phyloP scores from a whole-genome alignment of 2,797 vertebrate genomes.

The Sus cebifrons region DNA sequence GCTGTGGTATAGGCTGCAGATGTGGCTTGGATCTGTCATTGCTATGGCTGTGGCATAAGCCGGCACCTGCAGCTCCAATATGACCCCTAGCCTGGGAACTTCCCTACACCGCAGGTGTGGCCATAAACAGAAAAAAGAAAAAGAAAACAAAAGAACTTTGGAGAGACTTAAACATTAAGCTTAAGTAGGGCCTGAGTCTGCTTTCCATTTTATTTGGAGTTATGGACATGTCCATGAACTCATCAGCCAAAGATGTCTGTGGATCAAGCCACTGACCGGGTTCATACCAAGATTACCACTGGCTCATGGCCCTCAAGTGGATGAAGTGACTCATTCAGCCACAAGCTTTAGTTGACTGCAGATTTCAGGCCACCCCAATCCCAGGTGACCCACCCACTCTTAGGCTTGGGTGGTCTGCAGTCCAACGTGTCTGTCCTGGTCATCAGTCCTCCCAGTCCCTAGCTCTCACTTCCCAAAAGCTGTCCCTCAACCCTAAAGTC shows the following conservation, averaged over 20 bases:
- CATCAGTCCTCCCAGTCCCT: slow-evolving; percentile 24
- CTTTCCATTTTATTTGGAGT: background rate
- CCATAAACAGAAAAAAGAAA: too few relatives aligned
- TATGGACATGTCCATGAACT: background rate
- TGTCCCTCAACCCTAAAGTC: background rate
- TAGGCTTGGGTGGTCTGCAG: background rate
- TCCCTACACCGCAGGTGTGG: too few relatives aligned
- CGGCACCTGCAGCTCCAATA: too few relatives aligned
- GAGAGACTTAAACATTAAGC: background rate
- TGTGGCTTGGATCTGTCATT: too few relatives aligned
- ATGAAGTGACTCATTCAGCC: background rate
- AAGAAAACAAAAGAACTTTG: background rate
- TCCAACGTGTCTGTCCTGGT: background rate
- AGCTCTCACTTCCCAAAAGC: background rate
- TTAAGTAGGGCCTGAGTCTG: background rate
- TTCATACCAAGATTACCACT: background rate
- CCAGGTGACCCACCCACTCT: background rate
- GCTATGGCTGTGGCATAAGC: too few relatives aligned
- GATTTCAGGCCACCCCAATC: background rate
- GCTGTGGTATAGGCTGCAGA: too few relatives aligned
- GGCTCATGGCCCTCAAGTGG: background rate
- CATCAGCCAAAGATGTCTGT: background rate
- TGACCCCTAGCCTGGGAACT: too few relatives aligned
- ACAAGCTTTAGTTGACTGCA: slow-evolving; percentile 2
- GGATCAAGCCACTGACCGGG: background rate